phyloP scores from a whole-genome alignment of 2,113 vertebrate species.

The Neogobius melanostomus region DNA sequence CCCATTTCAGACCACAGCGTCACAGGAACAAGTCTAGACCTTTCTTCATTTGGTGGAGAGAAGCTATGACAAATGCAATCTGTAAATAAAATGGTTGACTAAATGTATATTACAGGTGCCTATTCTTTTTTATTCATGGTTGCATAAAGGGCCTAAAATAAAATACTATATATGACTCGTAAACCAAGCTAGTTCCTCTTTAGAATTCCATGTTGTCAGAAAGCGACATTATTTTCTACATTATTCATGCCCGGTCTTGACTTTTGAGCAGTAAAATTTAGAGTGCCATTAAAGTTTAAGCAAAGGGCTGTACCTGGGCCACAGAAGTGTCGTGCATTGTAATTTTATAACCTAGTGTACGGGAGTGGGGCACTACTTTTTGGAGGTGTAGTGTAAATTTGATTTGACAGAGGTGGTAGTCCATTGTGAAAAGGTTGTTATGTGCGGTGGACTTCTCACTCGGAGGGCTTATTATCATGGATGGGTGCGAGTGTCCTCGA shows the following conservation, averaged over 20 bases:
- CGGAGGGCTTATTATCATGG: constrained; percentile 45
- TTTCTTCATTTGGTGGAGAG: no score
- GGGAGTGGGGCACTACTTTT: constrained; percentile 16
- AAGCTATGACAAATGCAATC: no score
- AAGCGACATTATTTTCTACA: constrained; percentile 26
- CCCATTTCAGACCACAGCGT: no score
- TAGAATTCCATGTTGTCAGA: constrained; percentile 1
- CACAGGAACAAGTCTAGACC: no score
- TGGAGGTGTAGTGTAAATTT: constrained; percentile 21
- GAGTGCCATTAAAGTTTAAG: constrained; percentile 26
- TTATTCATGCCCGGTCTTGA: constrained; percentile 32
- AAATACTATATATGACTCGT: neutral
- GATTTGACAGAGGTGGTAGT: constrained; percentile 17
- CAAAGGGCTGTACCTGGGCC: constrained; percentile 10
- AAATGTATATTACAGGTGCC: no score
- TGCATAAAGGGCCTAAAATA: neutral
- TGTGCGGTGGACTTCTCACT: neutral
- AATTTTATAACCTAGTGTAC: constrained; percentile 17
- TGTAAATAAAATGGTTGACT: no score
- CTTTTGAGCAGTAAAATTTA: constrained; percentile 8
- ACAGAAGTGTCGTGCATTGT: constrained; percentile 17
- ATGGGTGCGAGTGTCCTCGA: constrained; percentile 39
- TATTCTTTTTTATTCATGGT: neutral
- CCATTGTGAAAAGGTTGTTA: constrained; percentile 22
- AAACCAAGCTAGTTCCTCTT: neutral